These are phyloP conservation scores for Chaetodon auriga DNA, from an alignment of 2,113 vertebrate genomes.

Conservation along the genomic window DNA sequence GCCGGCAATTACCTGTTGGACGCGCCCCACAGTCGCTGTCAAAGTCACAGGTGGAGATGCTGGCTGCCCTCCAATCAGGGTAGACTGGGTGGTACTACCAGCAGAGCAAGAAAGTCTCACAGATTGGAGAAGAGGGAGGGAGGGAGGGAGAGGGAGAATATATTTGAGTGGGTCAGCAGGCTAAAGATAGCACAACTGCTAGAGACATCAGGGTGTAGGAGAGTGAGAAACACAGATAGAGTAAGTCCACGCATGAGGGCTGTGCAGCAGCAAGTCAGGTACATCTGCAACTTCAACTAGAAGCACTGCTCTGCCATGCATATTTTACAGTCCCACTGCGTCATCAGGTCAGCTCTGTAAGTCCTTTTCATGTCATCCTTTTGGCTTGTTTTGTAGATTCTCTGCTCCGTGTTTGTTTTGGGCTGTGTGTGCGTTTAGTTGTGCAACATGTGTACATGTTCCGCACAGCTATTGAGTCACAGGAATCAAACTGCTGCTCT, in stretches of 20 bases:
- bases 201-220: constrained; percentile 46
- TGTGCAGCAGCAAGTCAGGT: constrained; percentile 7
- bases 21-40: not conserved
- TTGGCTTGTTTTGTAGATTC: not conserved
- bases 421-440: not conserved
- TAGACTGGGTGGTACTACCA: constrained; percentile 30
- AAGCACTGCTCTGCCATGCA: constrained; percentile 64
- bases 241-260: constrained; percentile 14
- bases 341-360: constrained; percentile 73
- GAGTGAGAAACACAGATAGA: constrained; percentile 20
- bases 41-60: constrained; percentile 40
- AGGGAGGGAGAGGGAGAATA: constrained; percentile 35
- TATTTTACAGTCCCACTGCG: constrained; percentile 78
- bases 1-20: constrained; percentile 34
- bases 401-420: constrained; percentile 13
- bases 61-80: constrained; percentile 44
- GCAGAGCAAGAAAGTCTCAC: constrained; percentile 18
- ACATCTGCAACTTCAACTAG: constrained; percentile 39
- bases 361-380: constrained; percentile 17
- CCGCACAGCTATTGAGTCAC: not conserved
- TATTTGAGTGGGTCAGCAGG: constrained; percentile 49
- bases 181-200: constrained; percentile 67
- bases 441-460: not conserved
- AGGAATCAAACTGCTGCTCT: not conserved
- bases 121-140: constrained; percentile 20